phyloP scores from a whole-genome alignment of 2,797 vertebrate species.

The Podarcis siculus region DNA sequence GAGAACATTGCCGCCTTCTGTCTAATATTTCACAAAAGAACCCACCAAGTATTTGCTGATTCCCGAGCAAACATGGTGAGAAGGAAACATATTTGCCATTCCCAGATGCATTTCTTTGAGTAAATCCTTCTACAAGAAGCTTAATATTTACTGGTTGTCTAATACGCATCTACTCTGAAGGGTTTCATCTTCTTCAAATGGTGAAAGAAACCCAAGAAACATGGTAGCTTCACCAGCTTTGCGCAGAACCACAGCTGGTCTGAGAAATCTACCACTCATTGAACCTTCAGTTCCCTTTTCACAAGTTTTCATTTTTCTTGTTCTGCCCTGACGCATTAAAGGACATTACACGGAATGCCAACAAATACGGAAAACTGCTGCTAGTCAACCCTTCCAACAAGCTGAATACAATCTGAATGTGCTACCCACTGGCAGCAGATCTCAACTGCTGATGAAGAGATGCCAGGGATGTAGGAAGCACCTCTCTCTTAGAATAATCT shows the following conservation, averaged over 20 bases:
- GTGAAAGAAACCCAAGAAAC: constrained; percentile 7
- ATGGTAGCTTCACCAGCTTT: constrained; percentile 20
- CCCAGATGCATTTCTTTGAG: constrained; percentile 2
- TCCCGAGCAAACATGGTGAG: constrained; percentile 12
- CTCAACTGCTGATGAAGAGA: constrained; percentile 1
- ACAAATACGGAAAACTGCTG: background rate
- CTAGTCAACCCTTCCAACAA: background rate
- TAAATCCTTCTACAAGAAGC: background rate
- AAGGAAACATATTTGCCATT: constrained; percentile 7
- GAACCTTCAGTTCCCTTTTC: constrained; percentile 48
- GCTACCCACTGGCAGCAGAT: fast-evolving
- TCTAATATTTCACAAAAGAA: constrained; percentile 35
- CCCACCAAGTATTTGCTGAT: background rate
- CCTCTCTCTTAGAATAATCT: constrained; percentile 20
- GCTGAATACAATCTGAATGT: background rate
- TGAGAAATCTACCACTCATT: constrained; percentile 23
- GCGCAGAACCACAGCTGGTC: constrained; percentile 26
- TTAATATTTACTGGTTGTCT: background rate
- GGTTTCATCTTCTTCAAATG: background rate
- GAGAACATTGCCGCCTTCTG: background rate
- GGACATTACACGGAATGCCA: background rate
- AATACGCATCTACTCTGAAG: fast-evolving
- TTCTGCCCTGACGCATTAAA: background rate
- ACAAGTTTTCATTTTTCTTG: background rate
- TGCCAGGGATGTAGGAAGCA: background rate